Evolutionary conservation across 2,113 vertebrate genomes (phyloP), one percentile per base, ranked within the genome.

Genomic region (Cheirogaleus medius): DNA sequence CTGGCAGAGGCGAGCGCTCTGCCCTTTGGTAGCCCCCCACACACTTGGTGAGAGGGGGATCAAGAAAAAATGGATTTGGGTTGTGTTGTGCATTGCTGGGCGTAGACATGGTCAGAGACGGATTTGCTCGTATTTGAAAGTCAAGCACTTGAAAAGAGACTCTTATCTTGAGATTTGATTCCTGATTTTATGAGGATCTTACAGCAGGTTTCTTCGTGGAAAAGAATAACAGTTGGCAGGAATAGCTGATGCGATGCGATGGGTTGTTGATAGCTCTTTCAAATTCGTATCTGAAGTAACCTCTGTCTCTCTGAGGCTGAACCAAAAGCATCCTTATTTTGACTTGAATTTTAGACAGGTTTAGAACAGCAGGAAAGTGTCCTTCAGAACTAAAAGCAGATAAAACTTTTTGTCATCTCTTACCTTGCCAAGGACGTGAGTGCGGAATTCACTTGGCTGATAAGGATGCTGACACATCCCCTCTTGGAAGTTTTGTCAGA

Each of bases 401-500:
- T 95, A 91, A 89, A 94, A 95, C 82, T 82, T 94, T 66, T 52
- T 78, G 84, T 95, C 68, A 78, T 91, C 76, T 47, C 20, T 49
- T 91, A 71, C 93, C 78, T 82, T 63, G 60, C 54, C 64, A 18
- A 15, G 0, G 18, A 90, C 81, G 44, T 60, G 39, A 86, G 32
- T 88, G 77, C 42, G 21, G 91, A 84, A 52, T 76, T 90, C 54
- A 34, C 42, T 74, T n/a, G 63, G 56, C 60, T 6, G 94, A 93
- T 97, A 97, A 96, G 66, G 56, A 89, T 47, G 63, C 42, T 32
- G 68, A 83, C 81, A 63, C 89, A 52, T 91, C 93, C 83, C 44
- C 73, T 92, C 63, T 89, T 88, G 74, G 93, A 97, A 91, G 96
- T 95, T 91, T 63, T 49, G 89, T 97, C 96, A 93, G 93, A 96